phyloP scores from a whole-genome alignment of 2,888 invertebrate species.

The Tipula vernalis region DNA sequence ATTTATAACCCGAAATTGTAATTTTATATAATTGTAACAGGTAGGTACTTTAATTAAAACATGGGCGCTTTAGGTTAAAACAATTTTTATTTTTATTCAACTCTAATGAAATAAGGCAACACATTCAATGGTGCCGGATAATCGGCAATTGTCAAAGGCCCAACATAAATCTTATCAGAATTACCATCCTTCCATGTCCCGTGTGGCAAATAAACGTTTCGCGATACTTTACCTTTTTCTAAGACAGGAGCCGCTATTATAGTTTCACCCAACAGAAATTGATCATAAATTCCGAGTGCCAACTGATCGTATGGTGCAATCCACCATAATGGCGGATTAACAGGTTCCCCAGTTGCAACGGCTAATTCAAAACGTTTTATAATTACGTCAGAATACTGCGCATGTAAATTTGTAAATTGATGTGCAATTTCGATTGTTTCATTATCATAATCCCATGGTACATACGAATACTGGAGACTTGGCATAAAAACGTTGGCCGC shows the following conservation, averaged over 20 bases:
- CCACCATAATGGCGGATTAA: conserved; percentile 82
- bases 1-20: neutral
- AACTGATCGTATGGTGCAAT: conserved; percentile 50
- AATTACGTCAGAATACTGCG: conserved; percentile 46
- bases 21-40: too few relatives aligned
- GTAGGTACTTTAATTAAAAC: too few relatives aligned
- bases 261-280: conserved; percentile 64
- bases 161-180: conserved; percentile 34
- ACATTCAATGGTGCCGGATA: conserved; percentile 54
- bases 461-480: conserved; percentile 59
- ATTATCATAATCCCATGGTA: conserved; percentile 59
- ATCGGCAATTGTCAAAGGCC: conserved; percentile 47
- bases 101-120: conserved; percentile 53
- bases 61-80: too few relatives aligned
- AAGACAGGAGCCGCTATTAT: conserved; percentile 70
- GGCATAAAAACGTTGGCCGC: conserved; percentile 67
- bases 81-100: neutral
- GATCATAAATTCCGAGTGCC: conserved; percentile 46
- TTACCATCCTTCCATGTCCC: conserved; percentile 62
- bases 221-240: conserved; percentile 41
- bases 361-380: conserved; percentile 47
- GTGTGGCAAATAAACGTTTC: conserved; percentile 62
- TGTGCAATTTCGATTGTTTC: conserved; percentile 49
- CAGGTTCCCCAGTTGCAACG: conserved; percentile 49
- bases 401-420: conserved; percentile 52